These are phyloP conservation scores for Hemiscyllium ocellatum DNA, from an alignment of 2,113 vertebrate genomes.

Conservation along the genomic window DNA sequence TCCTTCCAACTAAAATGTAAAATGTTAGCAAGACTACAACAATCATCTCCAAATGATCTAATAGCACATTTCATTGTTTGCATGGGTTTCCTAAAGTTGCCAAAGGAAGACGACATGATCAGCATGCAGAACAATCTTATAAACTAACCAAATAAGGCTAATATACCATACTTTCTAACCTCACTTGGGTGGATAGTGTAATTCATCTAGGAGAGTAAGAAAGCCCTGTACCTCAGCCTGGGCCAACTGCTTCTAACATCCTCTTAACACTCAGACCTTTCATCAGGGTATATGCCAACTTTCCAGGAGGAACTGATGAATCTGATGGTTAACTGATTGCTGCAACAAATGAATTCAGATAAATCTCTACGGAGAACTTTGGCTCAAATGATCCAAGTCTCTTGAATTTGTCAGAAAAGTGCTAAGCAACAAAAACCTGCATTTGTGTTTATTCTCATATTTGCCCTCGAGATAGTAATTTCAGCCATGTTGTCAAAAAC, in stretches of 20 bases:
- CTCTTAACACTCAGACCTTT: background rate
- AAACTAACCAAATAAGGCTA: background rate
- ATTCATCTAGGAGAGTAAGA: background rate
- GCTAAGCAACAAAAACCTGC: background rate
- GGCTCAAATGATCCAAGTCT: background rate
- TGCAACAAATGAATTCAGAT: background rate
- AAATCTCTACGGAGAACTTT: background rate
- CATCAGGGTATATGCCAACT: background rate
- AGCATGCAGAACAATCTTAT: background rate
- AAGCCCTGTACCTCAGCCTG: background rate
- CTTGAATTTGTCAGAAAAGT: background rate
- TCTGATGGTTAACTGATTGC: background rate
- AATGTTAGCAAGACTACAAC: background rate
- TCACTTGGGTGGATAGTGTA: background rate
- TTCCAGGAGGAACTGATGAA: background rate
- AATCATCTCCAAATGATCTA: background rate
- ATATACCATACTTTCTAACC: background rate
- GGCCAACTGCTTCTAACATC: background rate
- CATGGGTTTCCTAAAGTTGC: background rate
- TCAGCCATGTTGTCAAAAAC: background rate
- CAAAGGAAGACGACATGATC: background rate
- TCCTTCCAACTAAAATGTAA: background rate
- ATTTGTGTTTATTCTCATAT: background rate
- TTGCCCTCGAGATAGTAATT: background rate
- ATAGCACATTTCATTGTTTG: background rate